Conservation (phyloP, 2,113 vertebrate species). For the Synodontis membranacea region DNA sequence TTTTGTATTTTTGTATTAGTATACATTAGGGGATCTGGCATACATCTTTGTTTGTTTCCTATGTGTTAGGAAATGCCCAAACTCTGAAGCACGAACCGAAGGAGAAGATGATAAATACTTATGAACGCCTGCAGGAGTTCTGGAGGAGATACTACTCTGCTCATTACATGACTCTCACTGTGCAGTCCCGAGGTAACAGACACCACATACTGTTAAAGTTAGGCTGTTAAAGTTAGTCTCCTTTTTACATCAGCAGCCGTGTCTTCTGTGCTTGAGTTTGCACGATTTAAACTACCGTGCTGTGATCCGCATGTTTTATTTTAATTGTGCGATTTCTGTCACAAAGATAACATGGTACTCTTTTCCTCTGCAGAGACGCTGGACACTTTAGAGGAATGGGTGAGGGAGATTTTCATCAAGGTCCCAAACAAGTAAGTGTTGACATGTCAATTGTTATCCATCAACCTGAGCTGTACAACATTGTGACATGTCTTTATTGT, state of each 20-base stretch:
- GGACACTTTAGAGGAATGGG: conserved; percentile 94
- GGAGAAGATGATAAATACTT: conserved; percentile 86
- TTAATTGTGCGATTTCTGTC: background rate
- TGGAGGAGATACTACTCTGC: conserved; percentile 91
- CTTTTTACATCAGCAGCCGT: background rate
- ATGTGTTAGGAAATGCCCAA: conserved; percentile 85
- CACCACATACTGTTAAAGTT: background rate
- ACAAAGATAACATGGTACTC: background rate
- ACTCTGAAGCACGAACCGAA: conserved; percentile 89
- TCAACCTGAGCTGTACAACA: background rate
- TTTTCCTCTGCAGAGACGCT: conserved; percentile 77
- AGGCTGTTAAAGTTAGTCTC: background rate
- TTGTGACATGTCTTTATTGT: background rate
- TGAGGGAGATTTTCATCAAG: conserved; percentile 88
- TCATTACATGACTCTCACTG: conserved; percentile 93
- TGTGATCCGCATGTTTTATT: background rate
- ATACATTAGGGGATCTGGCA: background rate
- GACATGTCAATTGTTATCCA: background rate
- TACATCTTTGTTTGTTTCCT: conserved; percentile 2
- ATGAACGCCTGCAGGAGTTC: conserved; percentile 85
- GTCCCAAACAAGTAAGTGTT: conserved; percentile 90
- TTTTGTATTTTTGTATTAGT: too few relatives aligned
- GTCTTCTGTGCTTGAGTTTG: background rate
- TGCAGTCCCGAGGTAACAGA: conserved; percentile 90
- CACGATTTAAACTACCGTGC: background rate